These are phyloP conservation scores for Pomacea canaliculata DNA, from an alignment of 2,888 invertebrate species.

Conservation along the genomic window DNA sequence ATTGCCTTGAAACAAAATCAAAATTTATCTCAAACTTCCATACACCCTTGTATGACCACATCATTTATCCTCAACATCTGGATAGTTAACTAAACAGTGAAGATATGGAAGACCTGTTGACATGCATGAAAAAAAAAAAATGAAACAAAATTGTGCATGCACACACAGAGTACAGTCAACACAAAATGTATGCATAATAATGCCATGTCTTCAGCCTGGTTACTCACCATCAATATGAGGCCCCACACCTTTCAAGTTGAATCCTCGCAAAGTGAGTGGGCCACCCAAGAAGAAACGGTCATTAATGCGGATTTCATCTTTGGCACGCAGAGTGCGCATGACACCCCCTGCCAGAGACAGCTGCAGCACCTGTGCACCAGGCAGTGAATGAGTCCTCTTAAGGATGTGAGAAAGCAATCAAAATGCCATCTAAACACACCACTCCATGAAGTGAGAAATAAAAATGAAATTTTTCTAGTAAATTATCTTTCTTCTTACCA, in stretches of 20 bases:
- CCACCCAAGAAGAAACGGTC: conserved; percentile 92
- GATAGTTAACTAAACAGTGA: neutral
- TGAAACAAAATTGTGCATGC: no score
- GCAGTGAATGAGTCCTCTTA: neutral
- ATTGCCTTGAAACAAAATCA: conserved; percentile 52
- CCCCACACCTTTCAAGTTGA: conserved; percentile 87
- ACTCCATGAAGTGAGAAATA: no score
- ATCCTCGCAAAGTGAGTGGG: conserved; percentile 88
- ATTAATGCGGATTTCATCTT: conserved; percentile 54
- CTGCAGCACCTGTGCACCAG: conserved; percentile 77
- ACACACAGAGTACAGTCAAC: no score
- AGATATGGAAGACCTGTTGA: neutral
- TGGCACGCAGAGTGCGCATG: conserved; percentile 73
- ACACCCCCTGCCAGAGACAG: conserved; percentile 79
- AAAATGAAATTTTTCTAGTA: no score
- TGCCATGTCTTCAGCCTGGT: no score
- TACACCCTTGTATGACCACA: neutral
- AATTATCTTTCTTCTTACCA: no score
- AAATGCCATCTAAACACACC: no score
- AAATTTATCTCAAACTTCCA: neutral
- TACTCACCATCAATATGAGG: conserved; percentile 81
- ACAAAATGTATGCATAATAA: no score
- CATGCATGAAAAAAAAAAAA: no score
- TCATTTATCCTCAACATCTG: neutral
- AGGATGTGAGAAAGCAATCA: no score